Evolutionary conservation across 1,140 invertebrate species (phyloP), one percentile per base, ranked within the genome.

Genomic region (Platyscapa corneri): DNA sequence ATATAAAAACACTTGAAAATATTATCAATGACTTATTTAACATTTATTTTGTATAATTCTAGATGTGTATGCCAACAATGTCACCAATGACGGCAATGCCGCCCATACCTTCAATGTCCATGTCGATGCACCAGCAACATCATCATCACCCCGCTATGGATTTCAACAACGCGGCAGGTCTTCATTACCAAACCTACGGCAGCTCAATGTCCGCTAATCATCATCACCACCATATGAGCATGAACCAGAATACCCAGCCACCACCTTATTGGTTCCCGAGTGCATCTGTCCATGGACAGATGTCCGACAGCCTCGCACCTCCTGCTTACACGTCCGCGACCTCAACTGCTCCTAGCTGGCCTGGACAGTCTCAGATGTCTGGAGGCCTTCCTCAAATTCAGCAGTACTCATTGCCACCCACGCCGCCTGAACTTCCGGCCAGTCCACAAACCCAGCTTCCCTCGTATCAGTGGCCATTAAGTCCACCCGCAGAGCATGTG

Each of bases 31-130:
- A 20, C 49, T 53, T 18, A 18, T 7, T 16, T 12, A 53, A 53
- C 6, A 14, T 18, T 2, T 53, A 16, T 2, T 18, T 53, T 53
- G 49, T 53, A 53, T 20, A 16, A 75, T 79, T 82, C 72, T 83
- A 92, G 91, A 90, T 90, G 85, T 90, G 90, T 76, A 87, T 91
- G 88, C 87, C 90, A 42, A 86, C 90, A 72, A 90, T 90, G 86
- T 90, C 90, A 20, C 86, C 90, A n/a, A 89, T 91, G 86, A 74
- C 89, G 6, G 89, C 89, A 0, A 90, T 92, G 89, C 86, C 90
- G 16, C 72, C 90, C 6, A 91, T 91, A 88, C 77, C 90, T 1
- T 81, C 76, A 20, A 85, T 91, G 5, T 83, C 89, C 3, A 89
- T 91, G 88, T 88, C 88, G 42, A 88, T 90, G 85, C 89, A 89